Base-by-base conservation (phyloP, 2,113 vertebrate species). In the Cnemophilus loriae region DNA sequence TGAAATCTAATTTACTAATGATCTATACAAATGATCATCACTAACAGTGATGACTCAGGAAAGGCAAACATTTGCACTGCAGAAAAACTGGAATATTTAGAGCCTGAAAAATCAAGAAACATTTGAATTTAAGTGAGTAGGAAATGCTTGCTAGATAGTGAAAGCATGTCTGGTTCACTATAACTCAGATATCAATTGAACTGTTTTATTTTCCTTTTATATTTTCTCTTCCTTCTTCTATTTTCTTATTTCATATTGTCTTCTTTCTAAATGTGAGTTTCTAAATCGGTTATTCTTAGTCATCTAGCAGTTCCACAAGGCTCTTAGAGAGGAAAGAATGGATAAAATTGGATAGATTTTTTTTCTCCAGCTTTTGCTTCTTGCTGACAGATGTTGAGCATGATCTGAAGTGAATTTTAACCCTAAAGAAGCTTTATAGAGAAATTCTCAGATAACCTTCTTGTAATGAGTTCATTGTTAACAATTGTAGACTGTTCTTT, bases 391-490 rank as follows among this genome's bases (percentile, higher is more conserved):
- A 85, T 78, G 77, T 76, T 93, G 55, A 89, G 88, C 84, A 37
- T 89, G 79, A 96, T 79, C 39, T 70, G 82, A 81, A 87, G 47
- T 64, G 78, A 52, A 33, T 87, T 91, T 87, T 89, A 87, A 92
- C 80, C 77, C 49, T 96, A 80, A 87, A 86, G 91, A 94, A 88
- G 74, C 24, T 90, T 90, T 86, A 55, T 52, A 88, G 82, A 96
- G 82, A 57, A 89, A 93, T 95, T 96, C 77, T 94, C 87, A 95
- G 69, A 74, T 92, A 83, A 83, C 96, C 63, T 90, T 77, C 91
- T 89, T 93, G 65, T 56, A 23, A 12, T 68, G 82, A 97, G 89
- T 94, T 97, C 82, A 93, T 87, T 97, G 82, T 87, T 96, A 94
- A 96, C 81, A 91, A 95, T 81, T 83, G 87, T 87, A 92, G 96